Evolutionary conservation across 2,113 vertebrate species (phyloP), one percentile per base, ranked within the genome.

Genomic region (Oncorhynchus mykiss): DNA sequence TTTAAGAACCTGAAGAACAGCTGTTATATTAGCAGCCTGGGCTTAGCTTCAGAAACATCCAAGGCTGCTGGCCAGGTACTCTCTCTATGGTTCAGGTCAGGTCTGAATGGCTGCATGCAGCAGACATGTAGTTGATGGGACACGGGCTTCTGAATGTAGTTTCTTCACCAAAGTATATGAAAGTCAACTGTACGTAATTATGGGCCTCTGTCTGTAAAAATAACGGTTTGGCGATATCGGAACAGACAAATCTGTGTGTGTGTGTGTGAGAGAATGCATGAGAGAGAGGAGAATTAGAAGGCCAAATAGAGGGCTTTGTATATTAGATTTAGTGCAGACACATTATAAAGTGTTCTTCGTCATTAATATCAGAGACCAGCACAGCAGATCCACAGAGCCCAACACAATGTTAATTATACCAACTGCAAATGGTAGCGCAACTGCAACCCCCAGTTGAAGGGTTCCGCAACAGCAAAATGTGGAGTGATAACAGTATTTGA

Each of bases 111-210:
- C 73, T 70, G 74, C 39, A 45, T 45, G 39, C 31, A 81, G 74
- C 67, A 70, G 22, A 77, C 64, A 70, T 74, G 66, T 82, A 82
- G 72, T 87, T 86, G 85, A 91, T 80, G 83, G 79, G 80, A 25
- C 39, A 51, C 24, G 27, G 62, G 78, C 3, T 34, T 73, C 70
- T 54, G 62, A n/a, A 78, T 83, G 11, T 1, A 3, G 27, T 39
- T 31, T 31, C 29, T 51, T 73, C 75, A 74, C 67, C 67, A 76
- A 71, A 71, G 70, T 72, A 75, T 77, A 73, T 78, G 84, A 85
- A 86, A 85, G 85, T 83, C 76, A 74, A 79, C 11, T 73, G n/a
- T 29, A 69, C 67, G 67, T 60, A 74, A 84, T 70, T 60, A 74
- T 54, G 65, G 34, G 64, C 57, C 14, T n/a, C 48, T 51, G 72